Evolutionary conservation across 2,113 vertebrate species (phyloP).

Genomic region (Elephantulus edwardii): DNA sequence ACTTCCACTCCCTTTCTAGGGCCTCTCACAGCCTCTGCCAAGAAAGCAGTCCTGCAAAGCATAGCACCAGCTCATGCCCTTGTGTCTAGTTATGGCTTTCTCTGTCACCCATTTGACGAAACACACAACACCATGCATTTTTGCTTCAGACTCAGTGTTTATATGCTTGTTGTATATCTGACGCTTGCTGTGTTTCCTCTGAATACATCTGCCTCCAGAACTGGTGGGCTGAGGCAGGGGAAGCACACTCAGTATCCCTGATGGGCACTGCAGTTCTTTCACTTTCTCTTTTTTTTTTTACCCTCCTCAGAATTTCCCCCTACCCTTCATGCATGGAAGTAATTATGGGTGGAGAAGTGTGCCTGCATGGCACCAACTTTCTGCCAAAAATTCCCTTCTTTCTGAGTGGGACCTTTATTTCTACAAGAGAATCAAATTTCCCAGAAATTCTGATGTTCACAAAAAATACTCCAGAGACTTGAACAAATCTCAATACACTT

Average conservation of each 20-base stretch:
- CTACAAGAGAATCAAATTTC: constrained; percentile 44
- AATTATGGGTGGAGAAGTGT: background rate
- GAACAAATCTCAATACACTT: background rate
- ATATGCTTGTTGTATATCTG: background rate
- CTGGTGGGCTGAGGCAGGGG: background rate
- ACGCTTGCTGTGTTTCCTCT: constrained; percentile 44
- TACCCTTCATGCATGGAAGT: background rate
- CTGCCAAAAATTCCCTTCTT: constrained; percentile 27
- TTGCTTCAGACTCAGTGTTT: constrained; percentile 38
- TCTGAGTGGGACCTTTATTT: constrained; percentile 51
- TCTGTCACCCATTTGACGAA: constrained; percentile 69
- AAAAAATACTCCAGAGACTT: background rate
- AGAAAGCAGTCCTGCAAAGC: constrained; percentile 76
- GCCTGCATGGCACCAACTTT: background rate
- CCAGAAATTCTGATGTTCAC: background rate
- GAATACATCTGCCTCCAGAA: constrained; percentile 63
- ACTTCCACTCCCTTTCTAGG: constrained; percentile 79
- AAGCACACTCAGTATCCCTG: background rate
- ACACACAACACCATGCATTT: background rate
- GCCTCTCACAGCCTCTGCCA: constrained; percentile 86
- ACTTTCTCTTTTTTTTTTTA: background rate
- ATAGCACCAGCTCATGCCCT: constrained; percentile 46
- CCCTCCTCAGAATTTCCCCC: background rate
- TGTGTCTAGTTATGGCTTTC: constrained; percentile 62
- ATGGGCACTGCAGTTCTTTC: constrained; percentile 6